phyloP scores from a whole-genome alignment of 1,140 invertebrate genomes.

The Gryllus bimaculatus region DNA sequence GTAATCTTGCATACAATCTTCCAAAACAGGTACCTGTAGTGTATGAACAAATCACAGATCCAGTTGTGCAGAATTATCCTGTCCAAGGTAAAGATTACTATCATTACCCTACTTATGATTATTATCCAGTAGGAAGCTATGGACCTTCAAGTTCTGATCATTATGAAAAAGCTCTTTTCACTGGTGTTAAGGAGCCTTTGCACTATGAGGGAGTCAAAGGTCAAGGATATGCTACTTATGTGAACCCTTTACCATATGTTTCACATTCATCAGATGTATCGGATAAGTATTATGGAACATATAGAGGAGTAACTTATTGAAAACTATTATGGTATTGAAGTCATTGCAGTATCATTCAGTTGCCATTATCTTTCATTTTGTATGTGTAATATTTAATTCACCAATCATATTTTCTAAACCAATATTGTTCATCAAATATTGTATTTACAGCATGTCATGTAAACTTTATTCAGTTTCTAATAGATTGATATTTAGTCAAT shows the following conservation, averaged over 20 bases:
- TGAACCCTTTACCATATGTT: background rate
- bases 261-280: background rate
- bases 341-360: background rate
- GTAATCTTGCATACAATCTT: background rate
- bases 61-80: background rate
- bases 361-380: background rate
- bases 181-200: background rate
- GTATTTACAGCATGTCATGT: background rate
- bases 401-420: background rate
- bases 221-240: slow-evolving; percentile 9
- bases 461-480: background rate
- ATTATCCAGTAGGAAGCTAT: background rate
- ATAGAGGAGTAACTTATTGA: background rate
- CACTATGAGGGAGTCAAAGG: background rate
- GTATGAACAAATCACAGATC: background rate
- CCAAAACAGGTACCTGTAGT: background rate
- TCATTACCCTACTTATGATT: background rate
- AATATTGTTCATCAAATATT: background rate
- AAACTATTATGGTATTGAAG: background rate
- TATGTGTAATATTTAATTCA: background rate
- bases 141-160: background rate
- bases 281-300: background rate
- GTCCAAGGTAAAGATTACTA: background rate
- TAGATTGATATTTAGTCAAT: background rate
- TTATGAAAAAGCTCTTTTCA: background rate